Base-by-base conservation (phyloP, 2,113 vertebrate species). In the Parus major region DNA sequence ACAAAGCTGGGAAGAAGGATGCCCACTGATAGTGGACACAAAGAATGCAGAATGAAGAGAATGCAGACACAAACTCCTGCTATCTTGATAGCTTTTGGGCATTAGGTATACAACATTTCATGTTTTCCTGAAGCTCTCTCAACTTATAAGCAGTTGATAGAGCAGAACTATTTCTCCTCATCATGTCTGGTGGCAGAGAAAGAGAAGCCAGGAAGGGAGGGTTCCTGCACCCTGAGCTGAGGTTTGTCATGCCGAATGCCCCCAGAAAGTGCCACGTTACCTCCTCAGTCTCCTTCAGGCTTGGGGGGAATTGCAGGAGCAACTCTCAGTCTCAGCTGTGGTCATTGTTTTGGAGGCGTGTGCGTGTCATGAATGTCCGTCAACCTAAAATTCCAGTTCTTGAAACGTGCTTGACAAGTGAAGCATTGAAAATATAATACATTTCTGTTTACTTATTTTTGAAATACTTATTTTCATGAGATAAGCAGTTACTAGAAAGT, bases 311-410 rank as follows among this genome's bases (percentile, higher is more conserved):
- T 9, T 42, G 28, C 28, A 16, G 28, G 35, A 75, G 11, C 46
- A 9, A 42, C 31, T 68, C 22, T 28, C 0, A 0, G 39, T 80
- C 29, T 46, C 21, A 36, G 56, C 19, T 52, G 22, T 0, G 0
- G 53, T 64, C 0, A 0, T n/a, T 64, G 20, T n/a, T 96, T 82
- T 65, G 61, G 71, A 86, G 17, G 11, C 31, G 12, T 55, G 15
- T 31, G 7, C 47, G 22, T 29, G 41, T 49, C 65, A 19, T 47
- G 25, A 64, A 20, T 20, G 35, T 72, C 24, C 13, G 21, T n/a
- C 55, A 61, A 35, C 20, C 29, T 91, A 53, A 68, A 91, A 79
- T 71, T 47, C 25, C 15, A n/a, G 25, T 31, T 72, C 27, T 82
- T 80, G 59, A 68, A 88, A 64, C 1, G 2, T 1, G 12, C 18